phyloP scores from a whole-genome alignment of 1,140 invertebrate genomes.

The Penaeus indicus region DNA sequence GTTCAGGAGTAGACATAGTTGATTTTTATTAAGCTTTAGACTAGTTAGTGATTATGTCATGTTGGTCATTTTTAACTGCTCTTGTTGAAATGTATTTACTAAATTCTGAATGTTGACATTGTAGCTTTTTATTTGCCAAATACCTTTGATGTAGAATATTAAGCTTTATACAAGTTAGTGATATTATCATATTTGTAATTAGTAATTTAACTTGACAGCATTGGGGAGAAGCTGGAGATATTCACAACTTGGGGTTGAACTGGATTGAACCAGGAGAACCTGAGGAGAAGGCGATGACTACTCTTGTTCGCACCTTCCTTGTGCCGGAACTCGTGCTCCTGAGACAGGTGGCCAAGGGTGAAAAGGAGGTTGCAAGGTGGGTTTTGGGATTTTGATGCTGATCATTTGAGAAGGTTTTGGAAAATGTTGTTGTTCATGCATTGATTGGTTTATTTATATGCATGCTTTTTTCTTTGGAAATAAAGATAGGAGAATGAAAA shows the following conservation, averaged over 20 bases:
- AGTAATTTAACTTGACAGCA: constrained; percentile 28
- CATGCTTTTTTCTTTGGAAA: not conserved
- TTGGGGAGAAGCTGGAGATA: constrained; percentile 59
- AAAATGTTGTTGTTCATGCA: not conserved
- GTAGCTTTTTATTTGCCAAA: too few relatives aligned
- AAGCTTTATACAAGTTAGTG: too few relatives aligned
- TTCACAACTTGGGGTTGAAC: constrained; percentile 47
- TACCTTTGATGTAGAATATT: too few relatives aligned
- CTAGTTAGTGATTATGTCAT: not conserved
- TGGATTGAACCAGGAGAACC: constrained; percentile 52
- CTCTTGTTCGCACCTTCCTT: constrained; percentile 51
- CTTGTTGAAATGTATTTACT: too few relatives aligned
- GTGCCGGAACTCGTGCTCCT: constrained; percentile 42
- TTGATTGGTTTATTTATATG: constrained; percentile 2
- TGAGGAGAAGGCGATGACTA: constrained; percentile 46
- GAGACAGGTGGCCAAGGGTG: constrained; percentile 39
- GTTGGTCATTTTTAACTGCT: not conserved
- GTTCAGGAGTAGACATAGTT: too few relatives aligned
- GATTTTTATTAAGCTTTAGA: too few relatives aligned
- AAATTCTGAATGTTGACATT: too few relatives aligned
- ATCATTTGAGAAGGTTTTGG: too few relatives aligned
- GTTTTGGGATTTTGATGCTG: not conserved
- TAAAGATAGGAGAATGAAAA: too few relatives aligned
- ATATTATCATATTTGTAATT: not conserved
- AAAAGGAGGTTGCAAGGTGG: constrained; percentile 55